A percentile compares a stretch with the other conserved stretches of the same genome.
These are phyloP conservation scores for Ophiothrix spiculata DNA, from an alignment of 35 echinoderm and acorn worm species.

Conservation along the genomic window DNA sequence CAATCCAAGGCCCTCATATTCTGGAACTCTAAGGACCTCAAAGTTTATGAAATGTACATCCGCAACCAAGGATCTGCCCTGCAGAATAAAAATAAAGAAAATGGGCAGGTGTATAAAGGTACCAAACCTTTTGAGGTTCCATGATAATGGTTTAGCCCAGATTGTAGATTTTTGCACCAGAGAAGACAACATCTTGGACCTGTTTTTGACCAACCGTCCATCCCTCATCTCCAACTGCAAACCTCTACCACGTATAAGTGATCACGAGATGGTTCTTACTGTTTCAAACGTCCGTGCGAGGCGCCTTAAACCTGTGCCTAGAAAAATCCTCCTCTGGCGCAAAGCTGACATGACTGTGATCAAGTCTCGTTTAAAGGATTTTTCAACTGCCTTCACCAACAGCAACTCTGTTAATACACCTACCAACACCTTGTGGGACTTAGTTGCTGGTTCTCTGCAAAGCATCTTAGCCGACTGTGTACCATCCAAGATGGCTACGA, in stretches of 20 bases:
- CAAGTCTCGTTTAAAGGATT: neutral
- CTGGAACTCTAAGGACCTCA: no score
- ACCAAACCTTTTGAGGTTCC: no score
- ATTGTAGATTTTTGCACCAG: conserved; percentile 44
- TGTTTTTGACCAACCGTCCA: conserved; percentile 42
- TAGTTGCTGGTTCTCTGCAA: neutral
- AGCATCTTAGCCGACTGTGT: neutral
- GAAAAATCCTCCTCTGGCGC: conserved; percentile 8
- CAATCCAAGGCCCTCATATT: no score
- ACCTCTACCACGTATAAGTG: conserved; percentile 3
- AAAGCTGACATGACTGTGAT: conserved; percentile 15
- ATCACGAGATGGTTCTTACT: no score
- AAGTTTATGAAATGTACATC: no score
- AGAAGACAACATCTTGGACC: conserved; percentile 30
- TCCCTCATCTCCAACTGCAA: conserved; percentile 17
- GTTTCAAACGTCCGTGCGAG: no score
- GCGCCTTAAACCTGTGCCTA: neutral
- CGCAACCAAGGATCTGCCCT: no score
- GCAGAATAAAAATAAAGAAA: no score
- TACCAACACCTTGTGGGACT: no score
- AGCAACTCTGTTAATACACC: neutral
- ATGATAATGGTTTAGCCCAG: conserved; percentile 27
- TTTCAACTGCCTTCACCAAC: neutral
- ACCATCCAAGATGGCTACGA: conserved; percentile 31
- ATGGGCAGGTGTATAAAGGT: no score